A percentile compares a stretch with the other conserved stretches of the same genome.
phyloP scores from a whole-genome alignment of 2,113 vertebrate genomes.

The Oncorhynchus kisutch region DNA sequence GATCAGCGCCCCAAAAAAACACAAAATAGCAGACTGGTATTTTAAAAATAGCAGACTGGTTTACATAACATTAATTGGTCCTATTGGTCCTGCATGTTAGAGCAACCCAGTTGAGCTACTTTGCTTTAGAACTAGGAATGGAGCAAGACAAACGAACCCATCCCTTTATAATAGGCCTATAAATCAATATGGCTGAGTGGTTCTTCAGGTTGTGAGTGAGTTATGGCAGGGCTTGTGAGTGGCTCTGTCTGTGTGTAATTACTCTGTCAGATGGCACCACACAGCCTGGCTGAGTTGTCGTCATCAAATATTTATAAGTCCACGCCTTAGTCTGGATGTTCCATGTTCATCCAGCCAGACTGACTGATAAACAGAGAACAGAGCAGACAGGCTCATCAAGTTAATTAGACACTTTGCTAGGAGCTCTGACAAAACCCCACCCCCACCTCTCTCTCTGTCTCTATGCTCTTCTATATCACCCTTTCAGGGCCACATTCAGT shows the following conservation, averaged over 20 bases:
- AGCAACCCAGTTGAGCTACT: no score
- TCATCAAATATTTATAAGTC: conserved; percentile 43
- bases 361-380: conserved; percentile 21
- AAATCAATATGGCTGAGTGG: no score
- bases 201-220: no score
- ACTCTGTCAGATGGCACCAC: conserved; percentile 24
- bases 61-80: no score
- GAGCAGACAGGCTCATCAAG: conserved; percentile 50
- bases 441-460: background rate
- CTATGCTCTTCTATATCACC: background rate
- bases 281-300: conserved; percentile 23
- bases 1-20: no score
- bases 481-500: background rate
- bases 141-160: no score
- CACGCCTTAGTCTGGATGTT: conserved; percentile 28
- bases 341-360: conserved; percentile 30
- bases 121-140: no score
- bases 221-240: background rate
- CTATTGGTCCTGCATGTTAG: no score
- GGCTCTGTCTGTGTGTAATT: conserved; percentile 14
- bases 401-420: conserved; percentile 12
- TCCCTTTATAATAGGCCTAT: no score
- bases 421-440: background rate
- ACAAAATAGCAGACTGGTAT: no score
- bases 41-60: no score